Evolutionary conservation across 2,888 invertebrate species (phyloP).

Genomic region (Neocrepidodera transversa): DNA sequence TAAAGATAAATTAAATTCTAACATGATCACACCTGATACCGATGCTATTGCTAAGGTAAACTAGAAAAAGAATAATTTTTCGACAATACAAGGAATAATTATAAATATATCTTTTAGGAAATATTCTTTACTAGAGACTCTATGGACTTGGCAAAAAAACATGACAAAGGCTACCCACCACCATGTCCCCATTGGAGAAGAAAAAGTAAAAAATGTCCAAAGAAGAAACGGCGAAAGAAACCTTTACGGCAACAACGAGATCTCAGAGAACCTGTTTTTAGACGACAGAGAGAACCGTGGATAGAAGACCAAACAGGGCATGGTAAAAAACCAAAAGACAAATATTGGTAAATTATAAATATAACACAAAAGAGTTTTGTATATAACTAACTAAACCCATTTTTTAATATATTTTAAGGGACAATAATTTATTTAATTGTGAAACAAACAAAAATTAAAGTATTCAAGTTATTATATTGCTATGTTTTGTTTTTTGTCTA

Average conservation of each 20-base stretch:
- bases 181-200: conserved; percentile 25
- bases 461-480: too few relatives aligned
- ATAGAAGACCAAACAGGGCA: conserved; percentile 15
- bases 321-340: not conserved
- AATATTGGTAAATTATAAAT: conserved; percentile 1
- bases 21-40: conserved; percentile 6
- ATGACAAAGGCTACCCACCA: conserved; percentile 34
- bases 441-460: too few relatives aligned
- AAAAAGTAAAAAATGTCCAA: conserved; percentile 20
- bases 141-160: conserved; percentile 21
- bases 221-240: conserved; percentile 15
- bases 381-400: too few relatives aligned
- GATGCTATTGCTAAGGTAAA: not conserved
- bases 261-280: conserved; percentile 26
- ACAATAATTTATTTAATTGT: not conserved
- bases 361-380: too few relatives aligned
- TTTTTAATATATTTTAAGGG: not conserved
- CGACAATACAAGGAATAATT: not conserved
- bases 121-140: not conserved
- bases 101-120: too few relatives aligned
- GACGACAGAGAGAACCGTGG: conserved; percentile 22
- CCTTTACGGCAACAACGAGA: conserved; percentile 28
- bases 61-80: not conserved
- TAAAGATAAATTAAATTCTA: not conserved
- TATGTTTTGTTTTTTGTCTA: too few relatives aligned